These are phyloP conservation scores for Creontiades dilutus DNA, from an alignment of 2,888 invertebrate genomes.

Conservation along the genomic window DNA sequence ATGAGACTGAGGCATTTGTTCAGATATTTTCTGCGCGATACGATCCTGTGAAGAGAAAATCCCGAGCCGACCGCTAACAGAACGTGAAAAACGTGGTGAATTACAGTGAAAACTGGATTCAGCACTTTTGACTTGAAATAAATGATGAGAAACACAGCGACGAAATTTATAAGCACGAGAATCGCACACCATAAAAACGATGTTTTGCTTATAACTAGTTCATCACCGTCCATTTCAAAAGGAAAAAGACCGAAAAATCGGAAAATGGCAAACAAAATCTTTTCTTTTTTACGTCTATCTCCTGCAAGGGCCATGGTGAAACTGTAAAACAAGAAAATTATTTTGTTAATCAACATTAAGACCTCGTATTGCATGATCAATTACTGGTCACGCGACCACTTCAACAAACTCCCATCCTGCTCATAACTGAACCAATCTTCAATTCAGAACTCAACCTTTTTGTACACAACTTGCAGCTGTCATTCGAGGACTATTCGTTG, in stretches of 20 bases:
- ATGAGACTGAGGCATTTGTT: background rate
- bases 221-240: background rate
- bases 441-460: too few species aligned
- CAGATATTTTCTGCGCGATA: background rate
- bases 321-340: background rate
- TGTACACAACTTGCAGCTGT: too few species aligned
- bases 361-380: background rate
- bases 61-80: background rate
- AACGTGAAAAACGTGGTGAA: constrained; percentile 2
- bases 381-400: constrained; percentile 7
- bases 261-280: background rate
- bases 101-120: background rate
- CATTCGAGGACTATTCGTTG: too few species aligned
- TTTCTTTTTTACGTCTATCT: background rate
- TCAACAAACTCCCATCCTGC: background rate
- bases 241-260: background rate
- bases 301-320: background rate
- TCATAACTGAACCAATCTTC: too few species aligned
- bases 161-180: background rate
- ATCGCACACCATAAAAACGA: background rate
- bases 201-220: background rate
- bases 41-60: background rate
- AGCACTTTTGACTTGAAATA: background rate
- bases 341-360: background rate
- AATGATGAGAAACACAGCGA: background rate